Evolutionary conservation across 2,113 vertebrate species (phyloP), one percentile per base, ranked within the genome.

Genomic region (Bubalus kerabau): DNA sequence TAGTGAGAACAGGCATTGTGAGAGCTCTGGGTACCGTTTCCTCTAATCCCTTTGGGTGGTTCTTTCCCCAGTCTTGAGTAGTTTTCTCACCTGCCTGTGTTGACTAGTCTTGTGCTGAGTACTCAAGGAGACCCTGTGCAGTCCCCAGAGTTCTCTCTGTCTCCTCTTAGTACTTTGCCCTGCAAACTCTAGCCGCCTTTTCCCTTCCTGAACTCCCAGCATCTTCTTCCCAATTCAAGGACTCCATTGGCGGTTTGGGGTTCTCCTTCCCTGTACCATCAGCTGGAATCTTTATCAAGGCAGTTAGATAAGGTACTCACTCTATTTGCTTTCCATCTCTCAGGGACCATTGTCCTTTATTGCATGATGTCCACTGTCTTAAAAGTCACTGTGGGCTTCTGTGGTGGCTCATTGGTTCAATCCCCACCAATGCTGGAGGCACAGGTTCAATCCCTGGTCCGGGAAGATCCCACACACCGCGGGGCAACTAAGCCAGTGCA

Each of bases 401-500:
- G 5, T 43, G 71, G 36, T 76, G 71, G 36, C 71, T 43, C 71
- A 76, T 36, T 14, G 36, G 36, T 76, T 24, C 36, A 76, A 7
- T 24, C 11, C 71, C 23, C 43, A 11, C 12, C 71, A 26, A 43
- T 26, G 36, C 71, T 43, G 71, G 36, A 43, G 36, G 12, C 71
- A 43, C 36, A 76, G 64, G 6, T 76, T 76, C 36, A 76, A 26
- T 26, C 71, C 23, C 71, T 43, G 36, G 36, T 43, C 71, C 3
- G 0, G 71, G 21, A 74, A 43, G 71, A 74, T 40, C 71, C 36
- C 71, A 74, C 36, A 14, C 1, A 5, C 21, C 1, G 0, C 0
- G 21, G 67, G 10, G n/a, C 32, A n/a, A 6, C 19, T 74, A 24
- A 74, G 67, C 19, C 36, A 23, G n/a, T 1, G 19, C 0, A 1